Evolutionary conservation across 2,797 vertebrate genomes (phyloP).

Genomic region (Meriones psammophilus): DNA sequence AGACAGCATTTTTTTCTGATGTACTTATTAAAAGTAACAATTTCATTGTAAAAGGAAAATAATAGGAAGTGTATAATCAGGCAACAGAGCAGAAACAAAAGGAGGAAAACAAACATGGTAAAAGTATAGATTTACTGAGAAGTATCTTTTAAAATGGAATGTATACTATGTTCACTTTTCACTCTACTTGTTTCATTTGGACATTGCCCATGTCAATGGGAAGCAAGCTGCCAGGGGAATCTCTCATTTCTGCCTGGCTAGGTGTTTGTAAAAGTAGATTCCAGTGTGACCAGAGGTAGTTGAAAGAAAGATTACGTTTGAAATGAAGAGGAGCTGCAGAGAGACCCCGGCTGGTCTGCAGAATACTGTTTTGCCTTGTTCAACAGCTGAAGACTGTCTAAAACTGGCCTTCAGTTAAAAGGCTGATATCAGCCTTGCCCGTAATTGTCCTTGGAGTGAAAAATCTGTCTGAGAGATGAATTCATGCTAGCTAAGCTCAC

Average conservation of each 20-base stretch:
- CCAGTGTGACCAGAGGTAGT: slow-evolving; percentile 48
- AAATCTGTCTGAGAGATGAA: not conserved
- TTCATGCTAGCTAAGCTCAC: not conserved
- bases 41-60: not conserved
- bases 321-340: slow-evolving; percentile 34
- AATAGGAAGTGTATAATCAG: not conserved
- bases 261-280: slow-evolving; percentile 34
- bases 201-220: not conserved
- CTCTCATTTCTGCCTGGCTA: slow-evolving; percentile 34
- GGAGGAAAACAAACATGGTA: not conserved
- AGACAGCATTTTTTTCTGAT: not conserved
- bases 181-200: slow-evolving; percentile 5
- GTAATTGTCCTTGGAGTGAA: slow-evolving; percentile 40
- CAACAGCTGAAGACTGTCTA: not conserved
- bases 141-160: not conserved
- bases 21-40: not conserved
- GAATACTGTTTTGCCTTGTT: slow-evolving; percentile 37
- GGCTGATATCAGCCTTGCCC: slow-evolving; percentile 49
- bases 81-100: not conserved
- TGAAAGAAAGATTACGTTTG: slow-evolving; percentile 60
- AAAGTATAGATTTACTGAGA: not conserved
- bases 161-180: not conserved
- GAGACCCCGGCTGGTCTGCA: slow-evolving; percentile 65
- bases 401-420: slow-evolving; percentile 61
- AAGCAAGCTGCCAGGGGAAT: slow-evolving; percentile 38